Conservation (phyloP, 2,113 vertebrate species). For the Hippocampus abdominalis region DNA sequence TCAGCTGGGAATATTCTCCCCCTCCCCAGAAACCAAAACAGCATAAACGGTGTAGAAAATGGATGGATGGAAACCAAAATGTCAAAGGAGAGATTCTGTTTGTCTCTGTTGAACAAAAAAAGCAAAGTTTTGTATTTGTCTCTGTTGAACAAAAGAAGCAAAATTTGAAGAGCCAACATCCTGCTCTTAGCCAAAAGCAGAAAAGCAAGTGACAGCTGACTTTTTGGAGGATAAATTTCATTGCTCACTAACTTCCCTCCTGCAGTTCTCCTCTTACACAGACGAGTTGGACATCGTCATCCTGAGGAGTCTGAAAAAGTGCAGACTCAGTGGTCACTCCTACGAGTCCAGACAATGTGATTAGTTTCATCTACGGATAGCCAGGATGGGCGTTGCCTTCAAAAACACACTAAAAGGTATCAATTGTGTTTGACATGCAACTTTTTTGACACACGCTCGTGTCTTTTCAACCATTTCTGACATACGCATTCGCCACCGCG, state of each 20-base stretch:
- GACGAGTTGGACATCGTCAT: constrained; percentile 11
- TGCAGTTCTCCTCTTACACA: constrained; percentile 12
- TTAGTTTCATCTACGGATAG: not conserved
- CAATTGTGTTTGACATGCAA: constrained; percentile 11
- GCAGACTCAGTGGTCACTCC: constrained; percentile 25
- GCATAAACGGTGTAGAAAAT: not conserved
- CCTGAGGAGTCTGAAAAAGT: constrained; percentile 28
- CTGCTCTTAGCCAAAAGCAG: not conserved
- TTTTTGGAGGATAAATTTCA: not conserved
- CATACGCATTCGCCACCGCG: constrained; percentile 34
- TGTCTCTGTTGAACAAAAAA: not conserved
- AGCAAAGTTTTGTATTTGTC: not conserved
- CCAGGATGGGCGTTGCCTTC: constrained; percentile 4
- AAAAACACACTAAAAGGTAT: constrained; percentile 6
- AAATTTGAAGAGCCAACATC: constrained; percentile 16
- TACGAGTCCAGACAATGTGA: constrained; percentile 21
- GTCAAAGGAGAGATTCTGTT: not conserved
- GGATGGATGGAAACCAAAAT: not conserved
- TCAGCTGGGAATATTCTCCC: not conserved
- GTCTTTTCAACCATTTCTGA: constrained; percentile 30
- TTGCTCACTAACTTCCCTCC: constrained; percentile 8
- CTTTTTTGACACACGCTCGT: not conserved
- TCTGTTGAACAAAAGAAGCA: not conserved
- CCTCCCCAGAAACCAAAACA: too few relatives aligned
- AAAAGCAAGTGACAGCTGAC: not conserved